Evolutionary conservation across 2,888 invertebrate species (phyloP).

Genomic region (Drosophila koepferae): DNA sequence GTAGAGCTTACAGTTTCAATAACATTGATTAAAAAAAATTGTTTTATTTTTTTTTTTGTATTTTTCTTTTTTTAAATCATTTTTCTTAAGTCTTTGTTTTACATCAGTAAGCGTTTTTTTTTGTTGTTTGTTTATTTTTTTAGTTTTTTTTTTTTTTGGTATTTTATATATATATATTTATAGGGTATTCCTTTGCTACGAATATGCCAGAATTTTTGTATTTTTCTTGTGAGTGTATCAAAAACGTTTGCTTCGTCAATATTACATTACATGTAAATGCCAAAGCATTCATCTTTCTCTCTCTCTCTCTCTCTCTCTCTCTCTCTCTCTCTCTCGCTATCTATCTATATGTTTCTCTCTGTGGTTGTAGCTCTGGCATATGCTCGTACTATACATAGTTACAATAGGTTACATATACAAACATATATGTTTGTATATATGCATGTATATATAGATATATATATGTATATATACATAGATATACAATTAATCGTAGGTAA

Average conservation of each 20-base stretch:
- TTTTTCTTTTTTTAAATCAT: slow-evolving; percentile 39
- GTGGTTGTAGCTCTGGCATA: slow-evolving; percentile 9
- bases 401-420: slow-evolving; percentile 16
- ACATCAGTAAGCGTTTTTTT: slow-evolving; percentile 82
- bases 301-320: neutral
- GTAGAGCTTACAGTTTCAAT: slow-evolving; percentile 54
- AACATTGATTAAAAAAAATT: slow-evolving; percentile 58
- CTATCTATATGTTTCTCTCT: neutral
- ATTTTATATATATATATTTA: neutral
- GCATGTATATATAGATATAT: slow-evolving; percentile 3
- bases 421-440: slow-evolving; percentile 9
- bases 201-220: neutral
- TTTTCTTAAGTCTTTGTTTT: slow-evolving; percentile 83
- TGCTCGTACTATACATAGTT: slow-evolving; percentile 23
- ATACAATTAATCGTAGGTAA: slow-evolving; percentile 46
- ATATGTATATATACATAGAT: slow-evolving; percentile 15
- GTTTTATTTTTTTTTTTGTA: neutral
- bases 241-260: slow-evolving; percentile 31
- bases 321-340: no score
- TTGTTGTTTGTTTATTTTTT: slow-evolving; percentile 40
- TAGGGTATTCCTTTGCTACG: slow-evolving; percentile 15
- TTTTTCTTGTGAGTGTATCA: slow-evolving; percentile 23
- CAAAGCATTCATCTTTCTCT: slow-evolving; percentile 19
- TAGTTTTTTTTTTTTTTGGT: slow-evolving; percentile 11
- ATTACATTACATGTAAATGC: slow-evolving; percentile 46